Conservation (phyloP, 1,140 invertebrate genomes). For the Galendromus occidentalis region DNA sequence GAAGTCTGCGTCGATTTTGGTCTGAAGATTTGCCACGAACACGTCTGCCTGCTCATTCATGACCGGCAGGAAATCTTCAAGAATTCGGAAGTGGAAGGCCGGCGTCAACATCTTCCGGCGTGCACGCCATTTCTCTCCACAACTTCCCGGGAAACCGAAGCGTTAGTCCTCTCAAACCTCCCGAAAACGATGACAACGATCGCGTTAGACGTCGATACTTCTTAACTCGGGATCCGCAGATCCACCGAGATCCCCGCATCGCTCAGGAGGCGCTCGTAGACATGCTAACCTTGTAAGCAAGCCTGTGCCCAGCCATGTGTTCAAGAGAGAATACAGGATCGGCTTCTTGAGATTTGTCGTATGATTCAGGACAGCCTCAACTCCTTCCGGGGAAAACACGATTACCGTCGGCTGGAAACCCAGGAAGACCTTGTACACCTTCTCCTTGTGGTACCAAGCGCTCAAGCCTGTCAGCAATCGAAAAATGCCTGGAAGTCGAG, state of each 20-base stretch:
- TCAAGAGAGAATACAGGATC: conserved; percentile 41
- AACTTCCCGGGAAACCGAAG: not conserved
- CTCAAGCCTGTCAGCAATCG: conserved; percentile 20
- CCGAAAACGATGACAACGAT: too few species aligned
- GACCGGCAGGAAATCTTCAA: conserved; percentile 33
- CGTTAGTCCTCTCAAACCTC: too few species aligned
- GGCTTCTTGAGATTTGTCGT: conserved; percentile 43
- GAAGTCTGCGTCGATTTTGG: conserved; percentile 21
- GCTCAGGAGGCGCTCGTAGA: too few species aligned
- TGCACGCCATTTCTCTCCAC: conserved; percentile 30
- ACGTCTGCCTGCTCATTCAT: conserved; percentile 33
- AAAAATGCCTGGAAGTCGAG: conserved; percentile 16
- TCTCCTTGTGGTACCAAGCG: conserved; percentile 17
- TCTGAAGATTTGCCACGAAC: conserved; percentile 19
- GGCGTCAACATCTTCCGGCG: conserved; percentile 34
- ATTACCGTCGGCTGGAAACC: conserved; percentile 20
- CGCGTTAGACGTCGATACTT: too few species aligned
- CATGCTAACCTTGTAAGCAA: conserved; percentile 26
- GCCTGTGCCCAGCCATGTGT: conserved; percentile 42
- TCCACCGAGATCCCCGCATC: too few species aligned
- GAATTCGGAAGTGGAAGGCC: conserved; percentile 36
- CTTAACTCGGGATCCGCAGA: too few species aligned
- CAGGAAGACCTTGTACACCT: conserved; percentile 21
- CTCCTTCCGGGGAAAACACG: conserved; percentile 20
- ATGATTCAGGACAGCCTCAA: conserved; percentile 35